phyloP scores from a whole-genome alignment of 2,113 vertebrate genomes.

The Lagopus leucura region DNA sequence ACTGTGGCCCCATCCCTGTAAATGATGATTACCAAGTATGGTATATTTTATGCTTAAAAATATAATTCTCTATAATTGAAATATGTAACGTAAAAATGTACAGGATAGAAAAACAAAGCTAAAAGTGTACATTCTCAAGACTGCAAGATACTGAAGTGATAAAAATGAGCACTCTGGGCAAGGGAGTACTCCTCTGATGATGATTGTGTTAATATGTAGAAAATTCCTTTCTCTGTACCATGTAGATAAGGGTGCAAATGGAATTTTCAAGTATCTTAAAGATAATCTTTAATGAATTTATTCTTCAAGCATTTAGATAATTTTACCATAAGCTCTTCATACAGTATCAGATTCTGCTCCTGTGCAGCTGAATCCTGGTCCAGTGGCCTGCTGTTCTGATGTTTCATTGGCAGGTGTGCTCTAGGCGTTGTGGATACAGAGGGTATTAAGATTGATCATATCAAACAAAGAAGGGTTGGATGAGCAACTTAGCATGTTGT shows the following conservation, averaged over 20 bases:
- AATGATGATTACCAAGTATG: too few relatives aligned
- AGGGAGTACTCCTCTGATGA: not conserved
- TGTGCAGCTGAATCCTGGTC: not conserved
- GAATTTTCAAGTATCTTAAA: not conserved
- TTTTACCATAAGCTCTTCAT: not conserved
- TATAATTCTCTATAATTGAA: not conserved
- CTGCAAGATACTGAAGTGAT: not conserved
- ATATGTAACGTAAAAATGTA: not conserved
- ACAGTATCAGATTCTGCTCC: not conserved
- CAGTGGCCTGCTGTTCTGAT: not conserved
- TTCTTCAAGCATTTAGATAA: not conserved
- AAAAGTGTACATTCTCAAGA: not conserved
- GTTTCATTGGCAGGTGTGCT: not conserved
- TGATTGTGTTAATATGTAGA: not conserved
- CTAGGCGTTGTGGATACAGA: not conserved
- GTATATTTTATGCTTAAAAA: not conserved
- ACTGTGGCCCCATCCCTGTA: too few relatives aligned
- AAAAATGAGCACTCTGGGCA: not conserved
- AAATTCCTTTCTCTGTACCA: not conserved
- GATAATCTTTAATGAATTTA: slow-evolving; percentile 28
- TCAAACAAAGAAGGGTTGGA: not conserved
- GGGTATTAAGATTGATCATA: slow-evolving; percentile 52
- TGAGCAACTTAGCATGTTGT: not conserved
- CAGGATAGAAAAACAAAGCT: not conserved
- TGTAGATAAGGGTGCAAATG: not conserved